Evolutionary conservation across 2,113 vertebrate species (phyloP).

Genomic region (Uria lomvia): DNA sequence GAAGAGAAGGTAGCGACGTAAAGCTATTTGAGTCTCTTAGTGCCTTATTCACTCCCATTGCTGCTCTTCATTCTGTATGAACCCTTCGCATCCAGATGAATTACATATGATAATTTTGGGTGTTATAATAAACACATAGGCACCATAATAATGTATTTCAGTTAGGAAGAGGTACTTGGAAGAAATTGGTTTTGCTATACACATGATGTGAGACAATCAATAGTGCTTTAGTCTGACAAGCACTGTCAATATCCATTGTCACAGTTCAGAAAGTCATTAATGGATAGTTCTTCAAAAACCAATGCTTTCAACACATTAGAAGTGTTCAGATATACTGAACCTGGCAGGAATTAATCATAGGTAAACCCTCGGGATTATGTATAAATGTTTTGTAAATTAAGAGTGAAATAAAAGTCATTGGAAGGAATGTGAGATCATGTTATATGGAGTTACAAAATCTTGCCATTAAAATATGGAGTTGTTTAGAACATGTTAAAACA

Average conservation of each 20-base stretch:
- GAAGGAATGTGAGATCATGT: neutral
- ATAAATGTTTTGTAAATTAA: constrained; percentile 59
- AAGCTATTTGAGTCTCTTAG: constrained; percentile 1
- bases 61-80: constrained; percentile 12
- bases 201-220: constrained; percentile 85
- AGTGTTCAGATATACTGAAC: constrained; percentile 68
- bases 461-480: neutral
- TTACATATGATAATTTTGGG: constrained; percentile 56
- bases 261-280: constrained; percentile 84
- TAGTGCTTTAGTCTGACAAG: constrained; percentile 86
- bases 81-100: constrained; percentile 52
- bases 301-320: constrained; percentile 70
- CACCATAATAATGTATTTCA: constrained; percentile 79
- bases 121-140: constrained; percentile 75
- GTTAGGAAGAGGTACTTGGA: constrained; percentile 83
- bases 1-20: neutral
- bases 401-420: constrained; percentile 34
- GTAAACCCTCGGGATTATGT: constrained; percentile 59
- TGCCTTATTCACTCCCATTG: neutral
- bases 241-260: constrained; percentile 83
- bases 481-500: neutral
- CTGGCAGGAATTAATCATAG: constrained; percentile 78
- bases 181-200: constrained; percentile 88
- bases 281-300: constrained; percentile 80
- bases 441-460: neutral